Base-by-base conservation (phyloP, 2,113 vertebrate genomes). In the Neogale vison region DNA sequence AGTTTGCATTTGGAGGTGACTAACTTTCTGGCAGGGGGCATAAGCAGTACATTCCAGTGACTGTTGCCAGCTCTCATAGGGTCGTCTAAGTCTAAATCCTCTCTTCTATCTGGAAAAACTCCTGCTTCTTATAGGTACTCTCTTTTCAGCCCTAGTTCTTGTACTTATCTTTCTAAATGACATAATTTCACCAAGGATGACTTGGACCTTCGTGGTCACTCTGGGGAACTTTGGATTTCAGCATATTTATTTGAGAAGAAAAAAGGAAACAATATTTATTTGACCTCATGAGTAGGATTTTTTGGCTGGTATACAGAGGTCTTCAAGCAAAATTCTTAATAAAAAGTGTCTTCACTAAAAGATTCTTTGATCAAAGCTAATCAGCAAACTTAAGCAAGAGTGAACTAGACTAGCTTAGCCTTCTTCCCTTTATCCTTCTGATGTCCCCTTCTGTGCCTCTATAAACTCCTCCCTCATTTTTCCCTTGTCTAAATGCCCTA, bases 351-450 rank as follows among this genome's bases (percentile, higher is more conserved):
- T 95, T 84, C 69, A 67, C 17, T 55, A 72, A 88, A 72, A 85
- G 65, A 12, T 86, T 76, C 50, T 86, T 82, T 92, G n/a, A 45
- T 21, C 52, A 85, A 92, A 82, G 45, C 42, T 82, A 36, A 96
- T 34, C 12, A 34, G 36, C 34, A 74, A 88, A 85, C 42, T 11
- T 45, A 71, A 83, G 52, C 23, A 21, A 88, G 39, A 90, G 50
- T 34, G 59, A 61, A 18, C 34, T 83, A 57, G 13, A 52, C 1
- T 50, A 23, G 24, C 21, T n/a, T 23, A n/a, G n/a, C 23, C 36
- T 76, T 34, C 42, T 18, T 52, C 29, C 7, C 15, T 10, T 61
- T 57, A 50, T 15, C 12, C 42, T 71, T 81, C 52, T 59, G 8
- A 45, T 12, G 31, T 21, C 4, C 36, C 12, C 52, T 65, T 42